Base-by-base conservation (phyloP, 2,113 vertebrate species). In the Paraplagusia blochii region DNA sequence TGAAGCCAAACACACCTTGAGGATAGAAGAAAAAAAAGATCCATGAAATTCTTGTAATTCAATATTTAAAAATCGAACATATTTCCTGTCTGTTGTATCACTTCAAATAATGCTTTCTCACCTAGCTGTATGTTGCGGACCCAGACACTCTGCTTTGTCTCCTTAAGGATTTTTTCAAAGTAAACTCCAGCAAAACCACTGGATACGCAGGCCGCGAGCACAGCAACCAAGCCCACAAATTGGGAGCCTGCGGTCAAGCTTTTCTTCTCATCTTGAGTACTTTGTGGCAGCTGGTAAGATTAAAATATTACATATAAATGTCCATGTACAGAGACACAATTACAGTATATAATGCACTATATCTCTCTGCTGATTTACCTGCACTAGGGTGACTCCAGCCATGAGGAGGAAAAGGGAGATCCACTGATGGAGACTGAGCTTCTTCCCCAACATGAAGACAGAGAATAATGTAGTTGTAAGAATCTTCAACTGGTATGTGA, bases 161-260 rank as follows among this genome's bases (percentile, higher is more conserved):
- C 95, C 80, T 99, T 98, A 39, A 98, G 90, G 68, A 99, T 98
- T 81, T 96, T 98, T 87, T 99, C 97, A 86, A 98, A 99, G 88
- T 98, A 99, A 79, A 99, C 95, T 0, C 97, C 97, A 35, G 95
- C 95, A 61, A 99, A 99, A 63, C 96, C 97, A 63, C 96, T 99
- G 68, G 95, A 99, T 77, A 95, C 88, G 61, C 96, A 99, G 0
- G 97, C 95, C 56, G 88, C 90, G 62, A 98, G 90, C 79, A 99
- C 96, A 0, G 97, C 93, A 39, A 94, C 81, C 75, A 99, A 72
- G 1, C 96, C 96, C 46, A 94, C 91, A 61, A 98, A 90, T 44
- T 92, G 94, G 0, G 92, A 95, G 63, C 94, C 87, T 7, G 91
- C 83, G 5, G 93, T 90, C 56, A 90, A 84, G 43, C 92, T 77